Evolutionary conservation across 2,113 vertebrate genomes (phyloP).

Genomic region (Sterrhoptilus dennistouni): DNA sequence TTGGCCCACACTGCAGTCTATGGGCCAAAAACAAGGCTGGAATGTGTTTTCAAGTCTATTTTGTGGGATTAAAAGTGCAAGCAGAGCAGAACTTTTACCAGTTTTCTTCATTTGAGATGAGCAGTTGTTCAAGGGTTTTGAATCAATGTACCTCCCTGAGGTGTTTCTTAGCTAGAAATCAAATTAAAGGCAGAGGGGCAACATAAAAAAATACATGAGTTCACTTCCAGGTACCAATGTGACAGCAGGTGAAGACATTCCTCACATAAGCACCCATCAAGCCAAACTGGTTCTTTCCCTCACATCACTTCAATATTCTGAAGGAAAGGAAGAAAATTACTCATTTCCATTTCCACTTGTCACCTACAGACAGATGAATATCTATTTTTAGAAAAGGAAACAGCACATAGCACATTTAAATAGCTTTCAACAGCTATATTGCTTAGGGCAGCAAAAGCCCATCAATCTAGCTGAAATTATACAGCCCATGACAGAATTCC

Average conservation of each 20-base stretch:
- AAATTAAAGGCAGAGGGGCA: not conserved
- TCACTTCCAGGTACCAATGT: not conserved
- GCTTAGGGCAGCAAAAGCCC: constrained; percentile 20
- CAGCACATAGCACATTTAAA: constrained; percentile 18
- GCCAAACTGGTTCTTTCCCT: not conserved
- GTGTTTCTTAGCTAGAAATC: not conserved
- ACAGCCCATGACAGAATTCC: not conserved
- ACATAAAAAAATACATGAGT: not conserved
- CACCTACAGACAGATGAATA: constrained; percentile 22
- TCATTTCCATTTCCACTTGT: constrained; percentile 58
- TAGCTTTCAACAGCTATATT: constrained; percentile 24
- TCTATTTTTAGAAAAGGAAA: constrained; percentile 60
- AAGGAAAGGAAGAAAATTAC: constrained; percentile 33
- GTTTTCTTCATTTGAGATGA: not conserved
- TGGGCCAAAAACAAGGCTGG: not conserved
- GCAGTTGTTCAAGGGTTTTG: not conserved
- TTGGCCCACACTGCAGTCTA: not conserved
- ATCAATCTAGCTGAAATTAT: constrained; percentile 37
- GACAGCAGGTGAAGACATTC: not conserved
- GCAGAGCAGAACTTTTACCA: not conserved
- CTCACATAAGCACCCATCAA: not conserved
- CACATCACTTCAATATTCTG: not conserved
- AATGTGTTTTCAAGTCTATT: not conserved
- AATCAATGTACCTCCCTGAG: not conserved
- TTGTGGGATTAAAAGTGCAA: not conserved